Evolutionary conservation across 2,113 vertebrate genomes (phyloP).

Genomic region (Plecotus auritus): DNA sequence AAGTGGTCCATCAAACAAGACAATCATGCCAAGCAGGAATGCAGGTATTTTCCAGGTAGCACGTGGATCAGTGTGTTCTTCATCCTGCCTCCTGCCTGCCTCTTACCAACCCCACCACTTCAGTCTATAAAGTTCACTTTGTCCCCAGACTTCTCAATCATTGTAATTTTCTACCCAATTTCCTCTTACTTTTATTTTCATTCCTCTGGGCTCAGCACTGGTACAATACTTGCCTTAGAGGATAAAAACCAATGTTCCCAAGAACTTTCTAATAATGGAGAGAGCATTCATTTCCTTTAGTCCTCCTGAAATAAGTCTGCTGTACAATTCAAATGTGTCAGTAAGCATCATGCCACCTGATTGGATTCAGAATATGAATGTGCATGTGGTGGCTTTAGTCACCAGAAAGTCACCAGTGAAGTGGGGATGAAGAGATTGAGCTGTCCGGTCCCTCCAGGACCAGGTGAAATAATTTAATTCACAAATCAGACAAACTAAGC

Average conservation of each 20-base stretch:
- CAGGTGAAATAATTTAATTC: neutral
- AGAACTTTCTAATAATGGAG: neutral
- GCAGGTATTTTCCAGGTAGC: neutral
- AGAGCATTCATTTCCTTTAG: neutral
- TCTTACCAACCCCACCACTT: neutral
- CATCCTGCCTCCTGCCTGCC: neutral
- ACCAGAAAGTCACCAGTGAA: neutral
- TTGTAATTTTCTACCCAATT: neutral
- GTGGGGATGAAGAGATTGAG: neutral
- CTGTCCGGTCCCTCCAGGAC: neutral
- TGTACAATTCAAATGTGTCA: neutral
- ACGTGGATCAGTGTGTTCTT: neutral
- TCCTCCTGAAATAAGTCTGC: neutral
- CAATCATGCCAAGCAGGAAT: neutral
- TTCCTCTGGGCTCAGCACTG: neutral
- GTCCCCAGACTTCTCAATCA: neutral
- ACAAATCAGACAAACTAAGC: neutral
- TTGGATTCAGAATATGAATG: neutral
- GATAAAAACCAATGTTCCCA: neutral
- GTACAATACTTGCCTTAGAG: neutral
- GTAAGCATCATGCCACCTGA: neutral
- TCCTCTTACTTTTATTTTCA: neutral
- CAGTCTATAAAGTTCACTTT: neutral
- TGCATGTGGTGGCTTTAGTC: neutral
- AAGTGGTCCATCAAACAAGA: neutral